Percentiles rank a stretch among this genome's conserved stretches.
phyloP scores from a whole-genome alignment of 2,888 invertebrate genomes.

The Exocentrus adspersus region DNA sequence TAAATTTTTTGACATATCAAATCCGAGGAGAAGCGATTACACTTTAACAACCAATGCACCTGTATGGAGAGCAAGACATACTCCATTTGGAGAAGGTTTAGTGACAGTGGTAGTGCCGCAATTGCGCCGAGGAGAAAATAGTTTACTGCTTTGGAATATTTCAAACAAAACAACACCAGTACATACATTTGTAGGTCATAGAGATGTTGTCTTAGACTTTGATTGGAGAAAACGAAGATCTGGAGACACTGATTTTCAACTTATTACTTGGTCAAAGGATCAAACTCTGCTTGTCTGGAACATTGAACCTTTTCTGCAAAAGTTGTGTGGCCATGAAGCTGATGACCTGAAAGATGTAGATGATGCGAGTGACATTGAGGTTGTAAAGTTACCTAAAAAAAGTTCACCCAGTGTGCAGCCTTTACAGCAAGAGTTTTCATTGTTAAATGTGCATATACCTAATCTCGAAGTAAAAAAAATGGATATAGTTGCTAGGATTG shows the following conservation, averaged over 20 bases:
- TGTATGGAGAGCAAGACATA: constrained; percentile 83
- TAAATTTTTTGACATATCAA: constrained; percentile 92
- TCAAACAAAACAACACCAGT: constrained; percentile 78
- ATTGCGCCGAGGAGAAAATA: constrained; percentile 87
- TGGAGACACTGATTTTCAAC: constrained; percentile 75
- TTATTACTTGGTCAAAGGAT: constrained; percentile 96
- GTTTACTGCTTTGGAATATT: constrained; percentile 81
- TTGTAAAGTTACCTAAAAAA: constrained; percentile 43
- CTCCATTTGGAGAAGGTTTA: constrained; percentile 93
- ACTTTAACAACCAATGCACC: constrained; percentile 86
- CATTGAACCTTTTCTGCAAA: constrained; percentile 85
- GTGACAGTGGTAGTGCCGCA: constrained; percentile 94
- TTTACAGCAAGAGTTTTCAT: constrained; percentile 79
- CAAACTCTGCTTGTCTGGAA: constrained; percentile 92
- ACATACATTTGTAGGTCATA: constrained; percentile 93
- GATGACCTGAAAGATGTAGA: constrained; percentile 58
- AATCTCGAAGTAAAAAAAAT: constrained; percentile 72
- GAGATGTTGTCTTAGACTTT: constrained; percentile 94
- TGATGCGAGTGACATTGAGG: constrained; percentile 37
- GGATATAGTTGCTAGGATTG: constrained; percentile 67
- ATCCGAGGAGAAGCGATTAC: constrained; percentile 85
- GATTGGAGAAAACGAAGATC: constrained; percentile 84
- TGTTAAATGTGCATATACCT: constrained; percentile 79
- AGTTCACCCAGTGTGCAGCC: constrained; percentile 67
- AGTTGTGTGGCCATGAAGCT: constrained; percentile 80